Evolutionary conservation across 2,888 invertebrate genomes (phyloP).

Genomic region (Rhagonycha fulva): DNA sequence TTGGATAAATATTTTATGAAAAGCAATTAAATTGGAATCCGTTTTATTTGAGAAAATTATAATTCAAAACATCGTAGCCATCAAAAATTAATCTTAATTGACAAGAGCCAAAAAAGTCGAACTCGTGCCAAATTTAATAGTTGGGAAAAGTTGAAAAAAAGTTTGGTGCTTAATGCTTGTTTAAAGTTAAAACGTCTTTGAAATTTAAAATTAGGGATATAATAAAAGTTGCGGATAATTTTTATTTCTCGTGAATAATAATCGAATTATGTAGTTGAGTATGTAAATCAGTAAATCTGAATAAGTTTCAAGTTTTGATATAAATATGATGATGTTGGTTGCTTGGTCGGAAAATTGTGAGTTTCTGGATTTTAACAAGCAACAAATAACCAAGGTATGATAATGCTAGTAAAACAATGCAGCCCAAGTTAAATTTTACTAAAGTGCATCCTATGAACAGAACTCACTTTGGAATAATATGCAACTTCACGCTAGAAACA

Average conservation of each 20-base stretch:
- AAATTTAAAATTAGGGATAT: not conserved
- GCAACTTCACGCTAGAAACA: constrained; percentile 26
- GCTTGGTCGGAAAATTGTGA: not conserved
- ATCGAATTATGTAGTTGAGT: not conserved
- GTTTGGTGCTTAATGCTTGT: not conserved
- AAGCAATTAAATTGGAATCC: not conserved
- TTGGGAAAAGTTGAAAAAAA: not conserved
- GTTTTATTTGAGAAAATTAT: not conserved
- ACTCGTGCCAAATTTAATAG: not conserved
- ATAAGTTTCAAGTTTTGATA: not conserved
- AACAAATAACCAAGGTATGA: constrained; percentile 5
- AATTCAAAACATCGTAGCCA: not conserved
- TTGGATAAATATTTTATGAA: not conserved
- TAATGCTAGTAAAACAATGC: constrained; percentile 14
- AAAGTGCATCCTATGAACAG: constrained; percentile 18
- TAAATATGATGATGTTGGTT: not conserved
- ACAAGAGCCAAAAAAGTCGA: not conserved
- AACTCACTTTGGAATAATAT: constrained; percentile 25
- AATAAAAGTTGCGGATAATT: not conserved
- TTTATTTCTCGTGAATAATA: not conserved
- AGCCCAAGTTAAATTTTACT: constrained; percentile 12
- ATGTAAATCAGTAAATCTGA: not conserved
- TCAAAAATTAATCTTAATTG: not conserved
- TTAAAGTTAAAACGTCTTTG: not conserved
- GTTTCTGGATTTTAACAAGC: constrained; percentile 8